These are phyloP conservation scores for Encarsia formosa DNA, from an alignment of 2,888 invertebrate genomes.

Conservation along the genomic window DNA sequence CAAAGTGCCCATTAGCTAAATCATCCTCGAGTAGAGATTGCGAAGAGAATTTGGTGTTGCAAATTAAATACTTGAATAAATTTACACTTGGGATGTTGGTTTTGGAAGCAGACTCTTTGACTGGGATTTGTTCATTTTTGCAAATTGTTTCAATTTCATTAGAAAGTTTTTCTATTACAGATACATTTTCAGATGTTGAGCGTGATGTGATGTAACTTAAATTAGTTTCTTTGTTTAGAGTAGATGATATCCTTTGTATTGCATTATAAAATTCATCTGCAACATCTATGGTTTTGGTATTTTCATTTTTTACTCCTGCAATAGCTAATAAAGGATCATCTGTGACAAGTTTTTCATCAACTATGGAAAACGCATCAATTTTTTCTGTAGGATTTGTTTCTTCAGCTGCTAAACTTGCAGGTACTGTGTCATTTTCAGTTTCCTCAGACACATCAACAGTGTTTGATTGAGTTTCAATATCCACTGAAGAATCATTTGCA, in stretches of 20 bases:
- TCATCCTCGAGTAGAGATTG: slow-evolving; percentile 42
- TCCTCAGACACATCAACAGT: no score
- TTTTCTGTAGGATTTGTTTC: no score
- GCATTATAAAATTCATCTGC: slow-evolving; percentile 31
- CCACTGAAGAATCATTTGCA: no score
- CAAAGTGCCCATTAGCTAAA: slow-evolving; percentile 37
- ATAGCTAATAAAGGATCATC: no score
- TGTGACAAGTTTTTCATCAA: no score
- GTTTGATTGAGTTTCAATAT: no score
- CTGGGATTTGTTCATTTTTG: slow-evolving; percentile 10
- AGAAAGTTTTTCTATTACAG: slow-evolving; percentile 32
- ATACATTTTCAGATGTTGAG: slow-evolving; percentile 33
- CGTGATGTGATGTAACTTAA: slow-evolving; percentile 34
- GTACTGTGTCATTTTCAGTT: no score
- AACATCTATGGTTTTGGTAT: neutral
- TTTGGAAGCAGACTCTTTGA: slow-evolving; percentile 12
- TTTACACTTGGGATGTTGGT: slow-evolving; percentile 26
- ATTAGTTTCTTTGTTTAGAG: slow-evolving; percentile 29
- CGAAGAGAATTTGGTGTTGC: slow-evolving; percentile 42
- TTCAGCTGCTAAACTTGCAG: no score
- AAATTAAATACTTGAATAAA: slow-evolving; percentile 37
- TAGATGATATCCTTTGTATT: slow-evolving; percentile 31
- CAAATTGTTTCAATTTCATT: slow-evolving; percentile 26
- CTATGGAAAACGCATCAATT: no score
- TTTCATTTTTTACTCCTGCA: neutral